Conservation (phyloP, 2,888 invertebrate species). For the Eupithecia exiguata region DNA sequence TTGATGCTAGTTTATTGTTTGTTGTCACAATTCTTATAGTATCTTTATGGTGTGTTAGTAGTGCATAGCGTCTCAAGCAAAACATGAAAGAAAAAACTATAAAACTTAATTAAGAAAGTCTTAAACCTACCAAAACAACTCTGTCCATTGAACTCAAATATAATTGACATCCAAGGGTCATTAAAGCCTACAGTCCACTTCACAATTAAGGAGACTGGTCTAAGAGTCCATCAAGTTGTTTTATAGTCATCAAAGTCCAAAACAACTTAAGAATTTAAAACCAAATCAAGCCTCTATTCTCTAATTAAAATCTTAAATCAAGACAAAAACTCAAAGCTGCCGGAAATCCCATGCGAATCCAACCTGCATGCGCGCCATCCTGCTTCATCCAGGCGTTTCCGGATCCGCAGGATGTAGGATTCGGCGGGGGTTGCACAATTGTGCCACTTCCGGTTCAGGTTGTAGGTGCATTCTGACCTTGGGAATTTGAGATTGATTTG, state of each 20-base stretch:
- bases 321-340: slow-evolving; percentile 32
- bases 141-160: background rate
- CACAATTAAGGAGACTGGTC: background rate
- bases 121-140: background rate
- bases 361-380: slow-evolving; percentile 42
- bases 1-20: background rate
- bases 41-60: background rate
- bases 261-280: background rate
- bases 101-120: background rate
- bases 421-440: slow-evolving; percentile 71
- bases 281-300: background rate
- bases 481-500: slow-evolving; percentile 55
- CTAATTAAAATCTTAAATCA: slow-evolving; percentile 31
- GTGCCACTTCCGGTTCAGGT: slow-evolving; percentile 69
- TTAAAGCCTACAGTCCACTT: background rate
- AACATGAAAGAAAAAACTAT: background rate
- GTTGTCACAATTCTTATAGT: background rate
- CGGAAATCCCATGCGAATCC: slow-evolving; percentile 22
- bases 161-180: slow-evolving; percentile 4
- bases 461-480: slow-evolving; percentile 80
- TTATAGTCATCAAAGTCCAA: background rate
- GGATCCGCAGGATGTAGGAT: slow-evolving; percentile 75
- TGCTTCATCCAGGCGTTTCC: slow-evolving; percentile 54
- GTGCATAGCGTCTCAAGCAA: background rate
- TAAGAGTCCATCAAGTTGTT: background rate